phyloP scores from a whole-genome alignment of 1,140 invertebrate species.

The Hylaeus volcanicus region DNA sequence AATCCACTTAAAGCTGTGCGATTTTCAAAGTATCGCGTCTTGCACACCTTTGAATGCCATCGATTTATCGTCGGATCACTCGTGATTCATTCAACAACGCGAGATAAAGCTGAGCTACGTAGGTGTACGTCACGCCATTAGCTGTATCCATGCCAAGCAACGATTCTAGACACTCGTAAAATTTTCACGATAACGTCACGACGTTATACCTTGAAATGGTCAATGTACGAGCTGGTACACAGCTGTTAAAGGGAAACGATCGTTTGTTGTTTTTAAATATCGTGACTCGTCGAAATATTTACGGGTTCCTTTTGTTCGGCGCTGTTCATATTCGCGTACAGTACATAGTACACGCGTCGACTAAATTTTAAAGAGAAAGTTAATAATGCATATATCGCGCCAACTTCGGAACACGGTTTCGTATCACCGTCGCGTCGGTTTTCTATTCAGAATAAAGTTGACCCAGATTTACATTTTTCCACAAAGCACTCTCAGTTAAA shows the following conservation, averaged over 20 bases:
- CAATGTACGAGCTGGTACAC: background rate
- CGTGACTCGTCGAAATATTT: too few relatives aligned
- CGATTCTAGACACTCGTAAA: constrained; percentile 23
- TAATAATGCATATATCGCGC: constrained; percentile 18
- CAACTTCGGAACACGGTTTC: constrained; percentile 10
- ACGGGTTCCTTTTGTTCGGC: background rate
- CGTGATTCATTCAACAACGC: constrained; percentile 31
- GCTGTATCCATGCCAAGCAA: background rate
- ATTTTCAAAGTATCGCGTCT: background rate
- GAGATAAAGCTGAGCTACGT: constrained; percentile 20
- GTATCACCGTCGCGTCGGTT: constrained; percentile 21
- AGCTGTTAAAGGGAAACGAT: background rate
- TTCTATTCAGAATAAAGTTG: constrained; percentile 37
- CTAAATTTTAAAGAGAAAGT: background rate
- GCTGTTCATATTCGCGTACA: background rate
- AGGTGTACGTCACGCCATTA: constrained; percentile 8
- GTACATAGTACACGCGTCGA: background rate
- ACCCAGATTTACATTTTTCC: constrained; percentile 47
- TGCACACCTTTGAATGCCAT: constrained; percentile 8
- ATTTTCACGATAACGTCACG: constrained; percentile 19
- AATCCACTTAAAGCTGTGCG: too few relatives aligned
- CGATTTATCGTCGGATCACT: constrained; percentile 33
- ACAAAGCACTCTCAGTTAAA: constrained; percentile 1
- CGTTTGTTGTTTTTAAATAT: background rate
- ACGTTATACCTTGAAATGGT: background rate